Base-by-base conservation (phyloP, 2,113 vertebrate species). In the Dicrurus megarhynchus region DNA sequence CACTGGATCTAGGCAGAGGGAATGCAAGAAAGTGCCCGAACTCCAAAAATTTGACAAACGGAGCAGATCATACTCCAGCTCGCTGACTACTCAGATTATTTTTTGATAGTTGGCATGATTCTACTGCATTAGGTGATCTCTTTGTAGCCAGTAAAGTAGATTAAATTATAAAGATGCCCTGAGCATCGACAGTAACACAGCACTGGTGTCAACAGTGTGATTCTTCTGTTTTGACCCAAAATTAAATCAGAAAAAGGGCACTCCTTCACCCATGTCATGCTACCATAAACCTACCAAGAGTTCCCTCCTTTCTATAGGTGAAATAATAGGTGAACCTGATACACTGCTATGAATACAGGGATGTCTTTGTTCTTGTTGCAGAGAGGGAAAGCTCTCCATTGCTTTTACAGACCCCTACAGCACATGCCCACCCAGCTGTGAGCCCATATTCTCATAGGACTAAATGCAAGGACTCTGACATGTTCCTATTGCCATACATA, bases 11-110 rank as follows among this genome's bases (percentile, higher is more conserved):
- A 87, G 80, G 96, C 83, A 94, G 70, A 95, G 33, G 67, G 75
- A 95, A 96, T 93, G 52, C 10, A 4, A 84, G 96, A 73, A 94
- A 97, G 91, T 68, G 61, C 80, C 84, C 90, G 90, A 92, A 94
- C 94, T 97, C 97, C 84, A 97, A 88, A 96, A 95, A 96, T 96
- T 78, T 96, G 90, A 97, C 93, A 91, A 97, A 95, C 3, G 0
- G 69, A 97, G 75, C 37, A 91, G 85, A 94, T 91, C 57, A 53
- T 21, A 39, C 56, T 59, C 41, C 42, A 74, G 59, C 60, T 88
- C 65, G 1, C 94, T 96, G 96, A 97, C 79, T 91, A 55, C 44
- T 96, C 75, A 67, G 76, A 80, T 92, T 93, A 86, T 87, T 89
- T 83, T 59, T 90, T 95, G 86, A 75, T 57, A 77, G 57, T 81